Conservation (phyloP, 2,888 invertebrate species). For the Perithous albicinctus region DNA sequence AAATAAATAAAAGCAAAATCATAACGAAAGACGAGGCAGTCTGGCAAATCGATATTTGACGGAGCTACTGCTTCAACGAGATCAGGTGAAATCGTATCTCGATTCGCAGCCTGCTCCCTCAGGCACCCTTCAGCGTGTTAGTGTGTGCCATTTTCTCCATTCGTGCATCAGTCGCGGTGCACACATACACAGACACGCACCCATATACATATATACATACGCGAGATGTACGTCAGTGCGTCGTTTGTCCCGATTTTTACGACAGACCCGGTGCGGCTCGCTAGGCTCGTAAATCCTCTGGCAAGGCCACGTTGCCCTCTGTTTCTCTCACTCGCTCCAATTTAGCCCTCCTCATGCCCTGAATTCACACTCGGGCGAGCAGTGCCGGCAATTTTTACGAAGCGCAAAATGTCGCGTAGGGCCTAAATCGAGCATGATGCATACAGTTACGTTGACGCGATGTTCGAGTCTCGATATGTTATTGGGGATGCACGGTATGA, state of each 20-base stretch:
- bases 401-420: constrained; percentile 13
- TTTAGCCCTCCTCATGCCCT: constrained; percentile 23
- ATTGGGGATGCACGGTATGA: neutral
- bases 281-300: constrained; percentile 69
- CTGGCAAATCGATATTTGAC: constrained; percentile 67
- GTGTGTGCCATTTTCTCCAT: constrained; percentile 45
- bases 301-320: constrained; percentile 55
- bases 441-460: constrained; percentile 25
- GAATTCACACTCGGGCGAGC: constrained; percentile 10
- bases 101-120: constrained; percentile 61
- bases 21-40: constrained; percentile 47
- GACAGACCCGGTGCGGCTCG: constrained; percentile 64
- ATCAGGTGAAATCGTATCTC: constrained; percentile 63
- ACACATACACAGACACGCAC: constrained; percentile 14
- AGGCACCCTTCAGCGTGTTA: constrained; percentile 33
- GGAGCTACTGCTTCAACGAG: constrained; percentile 52
- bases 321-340: constrained; percentile 38
- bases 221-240: constrained; percentile 65
- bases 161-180: constrained; percentile 16
- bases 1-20: constrained; percentile 45
- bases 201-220: constrained; percentile 1
- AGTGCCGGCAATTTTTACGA: constrained; percentile 41
- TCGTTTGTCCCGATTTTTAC: constrained; percentile 71
- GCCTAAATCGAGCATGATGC: constrained; percentile 28
- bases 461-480: constrained; percentile 2